A percentile compares a stretch with the other conserved stretches of the same genome.
These are phyloP conservation scores for Vesta saturnalis DNA, from an alignment of 2,888 invertebrate genomes.

Conservation along the genomic window DNA sequence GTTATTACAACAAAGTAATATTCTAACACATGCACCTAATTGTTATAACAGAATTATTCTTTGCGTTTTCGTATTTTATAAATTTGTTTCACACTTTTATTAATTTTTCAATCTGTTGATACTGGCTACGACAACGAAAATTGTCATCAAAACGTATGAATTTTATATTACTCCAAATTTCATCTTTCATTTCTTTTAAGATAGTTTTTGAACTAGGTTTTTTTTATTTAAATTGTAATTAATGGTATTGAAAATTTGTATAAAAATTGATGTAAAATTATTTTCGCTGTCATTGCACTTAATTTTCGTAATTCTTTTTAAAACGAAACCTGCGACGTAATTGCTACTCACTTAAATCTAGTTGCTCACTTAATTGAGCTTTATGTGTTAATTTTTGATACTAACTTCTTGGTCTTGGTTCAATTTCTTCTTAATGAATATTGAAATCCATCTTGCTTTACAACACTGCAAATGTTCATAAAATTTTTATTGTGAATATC, in stretches of 20 bases:
- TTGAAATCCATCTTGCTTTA: too few species aligned
- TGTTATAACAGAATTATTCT: too few species aligned
- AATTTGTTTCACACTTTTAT: too few species aligned
- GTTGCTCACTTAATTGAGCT: background rate
- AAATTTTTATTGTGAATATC: background rate
- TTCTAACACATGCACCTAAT: too few species aligned
- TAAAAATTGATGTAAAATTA: background rate
- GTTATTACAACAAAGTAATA: too few species aligned
- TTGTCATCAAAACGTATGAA: too few species aligned
- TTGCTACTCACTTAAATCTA: background rate
- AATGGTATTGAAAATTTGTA: background rate
- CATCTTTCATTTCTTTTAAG: background rate
- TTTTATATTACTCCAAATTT: too few species aligned
- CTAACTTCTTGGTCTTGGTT: background rate
- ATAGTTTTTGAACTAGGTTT: background rate
- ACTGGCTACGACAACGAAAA: too few species aligned
- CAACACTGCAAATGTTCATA: too few species aligned
- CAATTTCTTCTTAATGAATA: background rate
- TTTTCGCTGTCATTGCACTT: too few species aligned
- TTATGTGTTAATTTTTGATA: background rate
- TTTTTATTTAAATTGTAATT: background rate
- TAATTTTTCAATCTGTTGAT: too few species aligned
- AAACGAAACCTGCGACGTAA: background rate
- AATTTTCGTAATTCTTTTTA: background rate
- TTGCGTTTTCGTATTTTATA: too few species aligned